phyloP scores from a whole-genome alignment of 2,888 invertebrate genomes.

The Allophyes oxyacanthae region DNA sequence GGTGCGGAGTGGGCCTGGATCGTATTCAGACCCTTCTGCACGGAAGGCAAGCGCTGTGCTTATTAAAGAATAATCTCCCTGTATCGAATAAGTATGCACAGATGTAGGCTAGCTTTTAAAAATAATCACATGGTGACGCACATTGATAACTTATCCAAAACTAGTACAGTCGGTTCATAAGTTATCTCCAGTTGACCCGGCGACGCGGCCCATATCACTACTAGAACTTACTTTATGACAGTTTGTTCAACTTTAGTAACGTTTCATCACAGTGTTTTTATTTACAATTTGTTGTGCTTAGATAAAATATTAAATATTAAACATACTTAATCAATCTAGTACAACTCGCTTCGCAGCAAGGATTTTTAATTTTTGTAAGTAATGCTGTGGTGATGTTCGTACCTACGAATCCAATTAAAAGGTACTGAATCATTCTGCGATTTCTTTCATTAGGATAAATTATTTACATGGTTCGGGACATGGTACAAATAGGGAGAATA shows the following conservation, averaged over 20 bases:
- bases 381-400: no score
- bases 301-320: background rate
- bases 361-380: no score
- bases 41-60: no score
- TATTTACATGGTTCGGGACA: no score
- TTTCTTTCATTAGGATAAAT: no score
- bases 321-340: background rate
- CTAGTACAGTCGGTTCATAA: conserved; percentile 79
- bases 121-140: conserved; percentile 77
- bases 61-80: background rate
- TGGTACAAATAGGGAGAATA: background rate
- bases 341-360: background rate
- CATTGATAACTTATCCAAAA: conserved; percentile 84
- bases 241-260: conserved; percentile 82
- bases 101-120: conserved; percentile 61
- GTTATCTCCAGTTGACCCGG: conserved; percentile 79
- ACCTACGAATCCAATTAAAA: no score
- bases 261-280: conserved; percentile 74
- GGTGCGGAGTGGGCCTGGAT: no score
- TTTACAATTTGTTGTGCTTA: conserved; percentile 66
- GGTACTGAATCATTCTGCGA: no score
- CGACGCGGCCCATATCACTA: conserved; percentile 70
- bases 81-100: background rate
- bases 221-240: conserved; percentile 73
- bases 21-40: no score